Evolutionary conservation across 2,113 vertebrate species (phyloP).

Genomic region (Azemiops feae): DNA sequence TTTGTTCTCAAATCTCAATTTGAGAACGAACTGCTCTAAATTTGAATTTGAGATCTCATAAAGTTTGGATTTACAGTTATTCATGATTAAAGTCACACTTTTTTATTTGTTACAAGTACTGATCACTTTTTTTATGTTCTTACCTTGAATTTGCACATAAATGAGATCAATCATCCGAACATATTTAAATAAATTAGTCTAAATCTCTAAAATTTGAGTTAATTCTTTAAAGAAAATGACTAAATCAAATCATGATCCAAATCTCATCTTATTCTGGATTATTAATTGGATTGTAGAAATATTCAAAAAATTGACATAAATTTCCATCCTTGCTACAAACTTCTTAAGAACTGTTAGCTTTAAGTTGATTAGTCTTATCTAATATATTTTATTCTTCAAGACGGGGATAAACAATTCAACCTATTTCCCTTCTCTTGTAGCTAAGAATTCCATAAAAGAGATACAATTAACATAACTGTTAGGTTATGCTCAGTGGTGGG

Average conservation of each 20-base stretch:
- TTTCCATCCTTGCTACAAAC: background rate
- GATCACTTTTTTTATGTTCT: background rate
- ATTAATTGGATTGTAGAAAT: background rate
- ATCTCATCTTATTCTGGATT: background rate
- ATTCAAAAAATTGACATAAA: background rate
- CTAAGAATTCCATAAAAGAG: background rate
- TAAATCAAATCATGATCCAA: background rate
- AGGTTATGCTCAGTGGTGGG: background rate
- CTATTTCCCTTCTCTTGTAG: background rate
- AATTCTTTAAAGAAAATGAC: background rate
- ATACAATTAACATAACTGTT: background rate
- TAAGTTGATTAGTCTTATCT: background rate
- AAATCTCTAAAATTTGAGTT: background rate
- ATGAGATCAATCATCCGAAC: background rate
- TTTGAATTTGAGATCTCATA: background rate
- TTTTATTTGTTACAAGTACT: slow-evolving; percentile 10
- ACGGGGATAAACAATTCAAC: background rate
- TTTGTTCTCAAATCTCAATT: slow-evolving; percentile 42
- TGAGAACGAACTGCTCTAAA: too few relatives aligned
- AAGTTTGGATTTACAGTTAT: background rate
- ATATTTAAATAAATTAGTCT: background rate
- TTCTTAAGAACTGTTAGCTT: background rate
- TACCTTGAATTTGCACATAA: slow-evolving; percentile 9
- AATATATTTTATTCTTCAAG: background rate
- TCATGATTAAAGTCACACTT: background rate